Conservation (phyloP, 2,113 vertebrate species). For the Rattus norvegicus region GRCr8 NC_086023.1:72788001-72788500, state of each 20-base stretch:
- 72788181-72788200: background rate
- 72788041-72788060: background rate
- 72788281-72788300: too few species aligned
- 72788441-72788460: too few species aligned
- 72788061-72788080: background rate
- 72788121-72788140: background rate
- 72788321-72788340: too few species aligned
- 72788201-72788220: background rate
- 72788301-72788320: too few species aligned
- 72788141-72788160: background rate
- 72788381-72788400: too few species aligned
- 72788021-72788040: background rate
- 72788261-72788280: background rate
- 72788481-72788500: background rate
- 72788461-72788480: too few species aligned
- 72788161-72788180: background rate
- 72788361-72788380: too few species aligned
- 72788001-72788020: slow-evolving; percentile 30
- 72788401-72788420: too few species aligned
- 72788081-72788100: background rate
- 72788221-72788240: background rate
- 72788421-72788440: too few species aligned
- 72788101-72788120: background rate
- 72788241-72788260: background rate
- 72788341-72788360: too few species aligned